Evolutionary conservation across 2,113 vertebrate species (phyloP).

Genomic region (Phylloscopus whistleri): DNA sequence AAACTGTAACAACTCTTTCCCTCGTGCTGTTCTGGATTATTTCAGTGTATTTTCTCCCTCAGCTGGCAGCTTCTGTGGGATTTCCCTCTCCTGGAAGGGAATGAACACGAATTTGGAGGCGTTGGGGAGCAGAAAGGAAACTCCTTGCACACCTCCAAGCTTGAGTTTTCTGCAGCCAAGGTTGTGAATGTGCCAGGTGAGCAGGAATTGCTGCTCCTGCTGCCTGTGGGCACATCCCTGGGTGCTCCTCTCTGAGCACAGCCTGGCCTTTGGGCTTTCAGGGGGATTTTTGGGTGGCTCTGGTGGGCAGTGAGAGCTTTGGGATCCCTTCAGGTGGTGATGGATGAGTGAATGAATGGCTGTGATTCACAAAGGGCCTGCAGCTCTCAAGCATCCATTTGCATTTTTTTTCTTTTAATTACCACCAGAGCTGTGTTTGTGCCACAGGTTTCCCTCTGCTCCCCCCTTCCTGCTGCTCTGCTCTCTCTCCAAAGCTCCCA

Average conservation of each 20-base stretch:
- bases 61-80: background rate
- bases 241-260: accelerated
- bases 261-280: accelerated
- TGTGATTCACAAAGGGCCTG: background rate
- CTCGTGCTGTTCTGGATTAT: accelerated
- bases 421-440: background rate
- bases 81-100: background rate
- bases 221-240: background rate
- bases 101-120: accelerated
- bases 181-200: background rate
- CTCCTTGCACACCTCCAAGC: background rate
- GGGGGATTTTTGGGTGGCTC: accelerated
- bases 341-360: accelerated
- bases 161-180: background rate
- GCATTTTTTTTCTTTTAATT: background rate
- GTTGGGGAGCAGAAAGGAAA: accelerated
- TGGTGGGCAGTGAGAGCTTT: background rate
- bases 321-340: accelerated
- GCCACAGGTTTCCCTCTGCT: background rate
- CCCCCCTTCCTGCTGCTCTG: background rate
- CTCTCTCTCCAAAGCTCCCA: accelerated
- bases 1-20: accelerated
- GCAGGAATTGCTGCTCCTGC: background rate
- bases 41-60: accelerated
- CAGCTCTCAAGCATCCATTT: background rate